A percentile compares a stretch with the other conserved stretches of the same genome.
Evolutionary conservation across 2,888 invertebrate genomes (phyloP).

Genomic region (Marronus borbonicus): DNA sequence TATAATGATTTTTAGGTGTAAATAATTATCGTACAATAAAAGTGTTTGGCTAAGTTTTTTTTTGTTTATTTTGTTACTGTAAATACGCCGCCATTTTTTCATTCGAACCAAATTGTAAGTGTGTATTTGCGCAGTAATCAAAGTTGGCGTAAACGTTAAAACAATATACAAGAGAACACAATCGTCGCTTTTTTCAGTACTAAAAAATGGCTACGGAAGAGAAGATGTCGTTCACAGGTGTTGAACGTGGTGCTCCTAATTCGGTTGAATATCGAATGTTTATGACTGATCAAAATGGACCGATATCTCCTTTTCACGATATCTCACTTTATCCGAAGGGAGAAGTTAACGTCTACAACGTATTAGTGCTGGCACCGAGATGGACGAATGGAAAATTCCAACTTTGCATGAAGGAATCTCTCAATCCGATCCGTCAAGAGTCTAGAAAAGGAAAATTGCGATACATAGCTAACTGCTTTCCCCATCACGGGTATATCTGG

Average conservation of each 20-base stretch:
- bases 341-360: constrained; percentile 86
- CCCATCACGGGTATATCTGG: constrained; percentile 99
- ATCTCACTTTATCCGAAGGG: constrained; percentile 92
- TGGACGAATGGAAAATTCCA: constrained; percentile 99
- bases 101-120: neutral
- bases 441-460: constrained; percentile 96
- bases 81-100: neutral
- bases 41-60: neutral
- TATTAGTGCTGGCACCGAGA: constrained; percentile 98
- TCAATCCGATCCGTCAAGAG: constrained; percentile 99
- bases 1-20: neutral
- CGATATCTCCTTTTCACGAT: constrained; percentile 97
- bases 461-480: constrained; percentile 97
- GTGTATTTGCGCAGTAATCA: constrained; percentile 7
- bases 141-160: no score
- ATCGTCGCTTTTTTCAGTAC: neutral
- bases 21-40: neutral
- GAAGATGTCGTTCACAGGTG: constrained; percentile 61
- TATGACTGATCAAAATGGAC: constrained; percentile 84
- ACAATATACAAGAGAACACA: neutral
- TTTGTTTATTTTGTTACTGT: neutral
- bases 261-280: constrained; percentile 89
- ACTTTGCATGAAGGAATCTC: constrained; percentile 86
- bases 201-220: neutral
- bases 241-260: constrained; percentile 81